Evolutionary conservation across 2,888 invertebrate species (phyloP), one percentile per base, ranked within the genome.

Genomic region (Stictocephala bisonia): DNA sequence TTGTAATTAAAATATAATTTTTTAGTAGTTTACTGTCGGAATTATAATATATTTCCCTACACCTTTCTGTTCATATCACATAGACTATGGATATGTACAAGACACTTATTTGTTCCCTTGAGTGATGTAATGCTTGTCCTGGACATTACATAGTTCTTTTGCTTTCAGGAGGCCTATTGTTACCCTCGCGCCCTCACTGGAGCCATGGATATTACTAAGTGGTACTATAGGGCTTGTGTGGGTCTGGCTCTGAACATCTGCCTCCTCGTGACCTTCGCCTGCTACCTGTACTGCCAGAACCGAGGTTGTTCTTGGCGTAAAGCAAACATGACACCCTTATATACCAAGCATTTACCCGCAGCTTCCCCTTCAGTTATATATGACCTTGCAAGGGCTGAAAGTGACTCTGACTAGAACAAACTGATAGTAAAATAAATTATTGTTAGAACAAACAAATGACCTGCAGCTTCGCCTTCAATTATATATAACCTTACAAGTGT

Each of bases 151-250:
- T 20, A 11, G 22, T 24, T 27, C 7, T 29, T 9, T 56, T 3
- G 2, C 24, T 13, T 35, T 2, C 64, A 64, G 64, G 79, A 81
- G 67, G 77, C 78, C 0, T 86, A 85, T 78, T 89, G 88, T 79
- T 88, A 87, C 78, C 86, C 88, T 2, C 84, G 84, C 7, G 82
- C 85, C 3, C 81, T 87, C 0, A 74, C 86, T 22, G 83, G 85
- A 2, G 83, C 85, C 78, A 83, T 88, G 60, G 83, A 83, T 66
- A 83, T 83, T 66, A 85, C 84, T 71, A 82, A 84, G 77, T 86
- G 86, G 85, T 84, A 86, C 80, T 86, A 85, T 77, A 84, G 83
- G 78, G 79, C 86, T 13, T 85, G 86, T 76, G 78, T 87, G 11
- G 82, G 82, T 26, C 83, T 87, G 11, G 81, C 84, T 9, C 79